Evolutionary conservation across 1,140 invertebrate genomes (phyloP).

Genomic region (Zaprionus ghesquierei): DNA sequence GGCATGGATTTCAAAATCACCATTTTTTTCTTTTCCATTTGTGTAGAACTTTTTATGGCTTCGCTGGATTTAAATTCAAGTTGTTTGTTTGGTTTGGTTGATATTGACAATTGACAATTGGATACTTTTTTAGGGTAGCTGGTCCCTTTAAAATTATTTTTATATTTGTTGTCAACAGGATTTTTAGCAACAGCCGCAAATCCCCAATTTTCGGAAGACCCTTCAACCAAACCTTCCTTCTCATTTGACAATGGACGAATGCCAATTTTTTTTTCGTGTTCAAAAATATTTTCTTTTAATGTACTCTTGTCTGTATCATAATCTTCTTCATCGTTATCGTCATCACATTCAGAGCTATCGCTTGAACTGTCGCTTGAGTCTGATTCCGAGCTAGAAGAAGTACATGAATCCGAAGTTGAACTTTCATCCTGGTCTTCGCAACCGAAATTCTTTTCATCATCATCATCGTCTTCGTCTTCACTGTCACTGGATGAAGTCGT

Average conservation of each 20-base stretch:
- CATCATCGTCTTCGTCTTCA: constrained; percentile 78
- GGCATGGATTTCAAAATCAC: constrained; percentile 72
- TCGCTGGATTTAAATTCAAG: constrained; percentile 17
- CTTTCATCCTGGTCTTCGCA: constrained; percentile 76
- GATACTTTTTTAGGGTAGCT: constrained; percentile 31
- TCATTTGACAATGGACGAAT: constrained; percentile 33
- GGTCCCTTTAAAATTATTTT: constrained; percentile 47
- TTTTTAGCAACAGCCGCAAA: constrained; percentile 88
- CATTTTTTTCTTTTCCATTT: constrained; percentile 62
- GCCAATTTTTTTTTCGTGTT: constrained; percentile 57
- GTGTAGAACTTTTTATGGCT: not conserved
- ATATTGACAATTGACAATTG: constrained; percentile 21
- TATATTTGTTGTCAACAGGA: constrained; percentile 79
- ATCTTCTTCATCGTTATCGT: constrained; percentile 76
- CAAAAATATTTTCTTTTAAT: constrained; percentile 68
- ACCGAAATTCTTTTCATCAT: constrained; percentile 60
- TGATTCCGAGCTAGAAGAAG: constrained; percentile 82
- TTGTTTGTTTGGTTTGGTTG: constrained; percentile 20
- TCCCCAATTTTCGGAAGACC: constrained; percentile 87
- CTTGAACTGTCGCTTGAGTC: constrained; percentile 77
- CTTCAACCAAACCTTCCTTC: constrained; percentile 40
- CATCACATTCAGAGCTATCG: constrained; percentile 78
- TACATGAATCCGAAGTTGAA: constrained; percentile 78
- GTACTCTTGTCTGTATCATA: constrained; percentile 75
- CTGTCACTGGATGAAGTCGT: constrained; percentile 77